phyloP scores from a whole-genome alignment of 2,113 vertebrate species.

The Romanogobio albipinnatus region DNA sequence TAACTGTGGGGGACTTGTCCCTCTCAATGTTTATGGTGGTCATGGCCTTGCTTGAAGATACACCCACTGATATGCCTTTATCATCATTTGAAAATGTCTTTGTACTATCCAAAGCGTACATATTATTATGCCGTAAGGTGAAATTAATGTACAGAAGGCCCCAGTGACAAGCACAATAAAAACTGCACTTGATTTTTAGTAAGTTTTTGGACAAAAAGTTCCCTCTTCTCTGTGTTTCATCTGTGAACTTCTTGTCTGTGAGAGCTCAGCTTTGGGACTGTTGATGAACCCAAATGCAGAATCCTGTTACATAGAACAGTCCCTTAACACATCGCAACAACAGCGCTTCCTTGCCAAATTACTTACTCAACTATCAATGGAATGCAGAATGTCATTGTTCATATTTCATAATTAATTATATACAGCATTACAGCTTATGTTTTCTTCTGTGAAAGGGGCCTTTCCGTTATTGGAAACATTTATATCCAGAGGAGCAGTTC shows the following conservation, averaged over 20 bases:
- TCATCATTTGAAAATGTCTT: background rate
- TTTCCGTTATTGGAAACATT: conserved; percentile 14
- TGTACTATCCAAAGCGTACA: background rate
- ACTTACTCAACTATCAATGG: conserved; percentile 30
- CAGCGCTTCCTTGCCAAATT: background rate
- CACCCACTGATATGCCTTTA: background rate
- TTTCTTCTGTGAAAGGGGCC: conserved; percentile 3
- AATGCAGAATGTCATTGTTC: conserved; percentile 24
- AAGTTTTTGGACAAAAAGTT: conserved; percentile 89
- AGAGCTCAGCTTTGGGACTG: background rate
- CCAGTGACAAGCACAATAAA: background rate
- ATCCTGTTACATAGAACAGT: conserved; percentile 24
- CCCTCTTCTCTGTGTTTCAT: conserved; percentile 69
- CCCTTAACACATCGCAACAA: background rate
- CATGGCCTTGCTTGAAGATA: background rate
- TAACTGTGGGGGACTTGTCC: background rate
- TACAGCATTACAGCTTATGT: conserved; percentile 5
- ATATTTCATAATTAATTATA: conserved; percentile 22
- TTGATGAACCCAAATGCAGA: background rate
- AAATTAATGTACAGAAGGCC: background rate
- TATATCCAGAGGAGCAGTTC: background rate
- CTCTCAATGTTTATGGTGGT: background rate
- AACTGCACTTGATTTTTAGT: background rate
- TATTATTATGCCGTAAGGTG: conserved; percentile 78
- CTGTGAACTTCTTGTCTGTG: conserved; percentile 56